These are phyloP conservation scores for Herpailurus yagouaroundi DNA, from an alignment of 2,113 vertebrate genomes.

Conservation along the genomic window DNA sequence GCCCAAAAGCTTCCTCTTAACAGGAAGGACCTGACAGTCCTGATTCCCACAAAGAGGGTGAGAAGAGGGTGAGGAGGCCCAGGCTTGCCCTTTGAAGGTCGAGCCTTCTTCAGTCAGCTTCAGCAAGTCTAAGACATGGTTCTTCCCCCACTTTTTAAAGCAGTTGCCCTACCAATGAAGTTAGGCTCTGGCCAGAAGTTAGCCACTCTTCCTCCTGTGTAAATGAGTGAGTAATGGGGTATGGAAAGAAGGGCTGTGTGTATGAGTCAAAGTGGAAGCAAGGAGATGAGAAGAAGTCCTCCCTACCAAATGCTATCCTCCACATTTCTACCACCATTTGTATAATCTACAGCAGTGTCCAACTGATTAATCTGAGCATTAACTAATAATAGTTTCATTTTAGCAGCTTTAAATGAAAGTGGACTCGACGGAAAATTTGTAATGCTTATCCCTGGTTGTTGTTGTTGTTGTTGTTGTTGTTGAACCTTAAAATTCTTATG, in stretches of 20 bases:
- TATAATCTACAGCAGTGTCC: background rate
- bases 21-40: background rate
- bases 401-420: constrained; percentile 35
- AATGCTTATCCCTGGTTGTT: constrained; percentile 35
- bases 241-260: background rate
- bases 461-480: background rate
- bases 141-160: background rate
- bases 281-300: background rate
- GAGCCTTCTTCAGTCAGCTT: background rate
- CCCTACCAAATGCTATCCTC: background rate
- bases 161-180: background rate
- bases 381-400: constrained; percentile 29
- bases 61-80: background rate
- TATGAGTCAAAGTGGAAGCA: background rate
- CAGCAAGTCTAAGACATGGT: background rate
- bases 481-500: constrained; percentile 61
- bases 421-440: constrained; percentile 45
- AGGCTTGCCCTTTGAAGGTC: background rate
- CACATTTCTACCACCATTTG: background rate
- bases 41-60: background rate
- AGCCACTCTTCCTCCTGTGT: background rate
- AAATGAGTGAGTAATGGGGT: background rate
- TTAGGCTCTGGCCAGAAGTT: background rate
- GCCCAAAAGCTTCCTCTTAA: background rate
- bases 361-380: background rate